Base-by-base conservation (phyloP, 2,797 vertebrate species). In the Perodicticus potto region DNA sequence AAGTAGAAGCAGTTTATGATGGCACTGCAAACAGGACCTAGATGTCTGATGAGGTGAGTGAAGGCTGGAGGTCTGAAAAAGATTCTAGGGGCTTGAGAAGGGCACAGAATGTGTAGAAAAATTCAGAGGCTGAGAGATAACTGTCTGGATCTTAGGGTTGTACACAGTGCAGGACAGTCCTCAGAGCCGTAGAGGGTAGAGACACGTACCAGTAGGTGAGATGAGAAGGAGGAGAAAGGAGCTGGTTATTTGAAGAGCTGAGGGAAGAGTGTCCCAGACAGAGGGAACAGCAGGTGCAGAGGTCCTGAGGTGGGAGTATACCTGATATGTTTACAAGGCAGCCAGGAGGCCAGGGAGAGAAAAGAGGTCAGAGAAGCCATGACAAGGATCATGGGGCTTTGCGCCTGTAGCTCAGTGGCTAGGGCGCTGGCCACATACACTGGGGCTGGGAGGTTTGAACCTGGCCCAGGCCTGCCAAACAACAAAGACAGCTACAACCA, bases 1-100 rank as follows among this genome's bases (percentile, higher is more conserved):
- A 98, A 69, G 97, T 97, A 43, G 98, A 98, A 45, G 96, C 98
- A 10, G 88, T 98, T 43, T 97, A 94, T 2, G 97, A 97, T n/a
- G 97, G 97, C 90, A 98, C 98, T 29, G 97, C 96, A 1, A 97
- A 98, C 70, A 95, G 98, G 89, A 97, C 97, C 11, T 96, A 98
- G 45, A 96, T 98, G 85, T 98, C 98, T 34, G 98, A 98, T 40
- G 80, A 98, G 53, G 98, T 98, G 32, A 97, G 97, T 96, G 23
- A 23, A 92, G 61, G 70, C 70, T 70, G 72, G 55, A 55, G 86
- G 88, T 11, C 91, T 65, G 49, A 89, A 94, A 67, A 91, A 95
- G 84, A 67, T 25, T 25, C 67, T 65, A 12, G 14, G 19, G 23
- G 7, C 70, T 53, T 61, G 81, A 45, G 83, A 94, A 89, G 11